Base-by-base conservation (phyloP, 2,888 invertebrate species). In the Leucozona laternaria region DNA sequence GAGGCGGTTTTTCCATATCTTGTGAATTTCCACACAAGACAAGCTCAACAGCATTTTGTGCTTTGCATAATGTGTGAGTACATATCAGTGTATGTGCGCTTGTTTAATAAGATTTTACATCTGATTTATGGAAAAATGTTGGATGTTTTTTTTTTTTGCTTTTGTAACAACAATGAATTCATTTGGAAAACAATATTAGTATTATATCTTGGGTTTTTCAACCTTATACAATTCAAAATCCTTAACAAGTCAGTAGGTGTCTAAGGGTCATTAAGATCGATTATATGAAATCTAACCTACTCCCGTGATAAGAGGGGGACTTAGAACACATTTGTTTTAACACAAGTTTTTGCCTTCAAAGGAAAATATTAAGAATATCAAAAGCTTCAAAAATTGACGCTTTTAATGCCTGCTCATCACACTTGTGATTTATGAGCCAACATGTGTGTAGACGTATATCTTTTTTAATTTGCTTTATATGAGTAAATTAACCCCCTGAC, bases 81-180 rank as follows among this genome's bases (percentile, higher is more conserved):
- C n/a, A n/a, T 31, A 31, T 15, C 25, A 15, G 11, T 17, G 10
- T 11, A 37, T 71, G 45, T 37, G 25, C 10, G 2, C 1, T 37
- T 22, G 34, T 64, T 48, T 79, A 62, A 64, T 64, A 11, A 55
- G 40, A 37, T 45, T 17, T 70, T 43, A 55, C 22, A 72, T 64
- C 22, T 72, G 71, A 79, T 57, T 64, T 71, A 79, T 79, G 71
- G 45, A 57, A 71, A 57, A 71, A 78, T 71, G 40, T 62, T 34
- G 43, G 22, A 28, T 60, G 60, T 50, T 31, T 55, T 43, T 70
- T 50, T 31, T 55, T 43, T 70, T 77, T 60, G 7, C 0, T 40
- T 48, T 25, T 13, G 4, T 31, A 11, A 2, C 8, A 15, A 78
- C 60, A 78, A 62, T 40, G 28, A 22, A n/a, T 50, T 70, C n/a